Percentiles rank a stretch among this genome's conserved stretches.
Conservation (phyloP, 2,888 invertebrate genomes). For the Epicampocera succincta region DNA sequence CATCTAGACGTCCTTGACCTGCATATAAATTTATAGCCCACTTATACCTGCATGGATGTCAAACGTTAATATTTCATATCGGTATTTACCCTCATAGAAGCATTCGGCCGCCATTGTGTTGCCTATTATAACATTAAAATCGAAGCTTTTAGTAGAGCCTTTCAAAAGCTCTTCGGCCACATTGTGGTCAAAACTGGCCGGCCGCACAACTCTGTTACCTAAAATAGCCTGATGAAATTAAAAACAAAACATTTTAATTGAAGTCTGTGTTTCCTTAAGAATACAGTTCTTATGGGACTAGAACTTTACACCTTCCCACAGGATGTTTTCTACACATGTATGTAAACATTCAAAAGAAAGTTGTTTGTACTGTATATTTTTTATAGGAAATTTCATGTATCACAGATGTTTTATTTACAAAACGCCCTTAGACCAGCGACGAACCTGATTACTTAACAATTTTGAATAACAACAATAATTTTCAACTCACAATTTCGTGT, state of each 20-base stretch:
- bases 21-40: neutral
- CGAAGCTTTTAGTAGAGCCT: slow-evolving; percentile 77
- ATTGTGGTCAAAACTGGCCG: slow-evolving; percentile 89
- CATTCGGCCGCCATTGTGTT: slow-evolving; percentile 90
- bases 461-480: neutral
- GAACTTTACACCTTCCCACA: too few relatives aligned
- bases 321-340: too few relatives aligned
- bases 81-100: slow-evolving; percentile 87
- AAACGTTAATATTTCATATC: neutral
- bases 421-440: too few relatives aligned
- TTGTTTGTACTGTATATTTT: too few relatives aligned
- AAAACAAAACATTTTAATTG: too few relatives aligned
- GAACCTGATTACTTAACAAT: too few relatives aligned
- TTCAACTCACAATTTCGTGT: slow-evolving; percentile 88
- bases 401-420: too few relatives aligned
- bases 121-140: slow-evolving; percentile 82
- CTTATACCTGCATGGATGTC: too few relatives aligned
- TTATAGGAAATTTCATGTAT: too few relatives aligned
- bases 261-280: neutral
- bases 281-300: too few relatives aligned
- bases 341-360: too few relatives aligned
- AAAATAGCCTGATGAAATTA: slow-evolving; percentile 86
- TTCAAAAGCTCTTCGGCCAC: slow-evolving; percentile 82
- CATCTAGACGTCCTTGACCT: slow-evolving; percentile 90
- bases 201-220: slow-evolving; percentile 90